A percentile compares a stretch with the other conserved stretches of the same genome.
Evolutionary conservation across 2,888 invertebrate species (phyloP).

Genomic region (Girardia tigrina): DNA sequence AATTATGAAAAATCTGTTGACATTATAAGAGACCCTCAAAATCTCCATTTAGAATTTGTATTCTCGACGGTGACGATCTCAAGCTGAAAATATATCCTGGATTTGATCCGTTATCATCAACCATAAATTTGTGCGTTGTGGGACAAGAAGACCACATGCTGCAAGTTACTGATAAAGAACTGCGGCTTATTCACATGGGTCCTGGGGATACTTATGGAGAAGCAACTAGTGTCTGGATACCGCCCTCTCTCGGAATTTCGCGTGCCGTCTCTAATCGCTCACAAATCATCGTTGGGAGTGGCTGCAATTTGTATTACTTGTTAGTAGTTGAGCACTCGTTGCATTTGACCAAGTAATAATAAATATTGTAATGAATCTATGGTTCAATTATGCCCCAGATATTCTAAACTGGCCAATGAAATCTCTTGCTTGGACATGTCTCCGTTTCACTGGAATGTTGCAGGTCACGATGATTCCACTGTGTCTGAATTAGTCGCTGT

Average conservation of each 20-base stretch:
- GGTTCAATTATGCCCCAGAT: too few relatives aligned
- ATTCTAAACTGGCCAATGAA: neutral
- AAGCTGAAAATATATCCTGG: neutral
- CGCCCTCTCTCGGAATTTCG: conserved; percentile 61
- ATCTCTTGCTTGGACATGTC: conserved; percentile 2
- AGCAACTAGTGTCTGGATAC: conserved; percentile 44
- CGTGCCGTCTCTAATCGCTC: conserved; percentile 69
- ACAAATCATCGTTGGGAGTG: conserved; percentile 70
- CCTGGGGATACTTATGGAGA: neutral
- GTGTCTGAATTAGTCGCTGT: conserved; percentile 57
- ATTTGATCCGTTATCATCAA: neutral
- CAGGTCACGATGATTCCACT: neutral
- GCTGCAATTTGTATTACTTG: conserved; percentile 70
- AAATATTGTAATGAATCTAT: too few relatives aligned
- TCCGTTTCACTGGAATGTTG: conserved; percentile 8
- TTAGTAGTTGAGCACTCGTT: conserved; percentile 55
- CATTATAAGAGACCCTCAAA: too few relatives aligned
- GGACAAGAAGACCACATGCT: conserved; percentile 60
- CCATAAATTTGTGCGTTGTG: neutral
- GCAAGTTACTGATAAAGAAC: conserved; percentile 50
- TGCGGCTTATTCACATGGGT: conserved; percentile 56
- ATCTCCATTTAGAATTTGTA: neutral
- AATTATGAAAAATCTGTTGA: too few relatives aligned
- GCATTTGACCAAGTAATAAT: conserved; percentile 55
- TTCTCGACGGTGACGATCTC: neutral